Conservation (phyloP, 2,797 vertebrate species). For the Sebastes flavidus region DNA sequence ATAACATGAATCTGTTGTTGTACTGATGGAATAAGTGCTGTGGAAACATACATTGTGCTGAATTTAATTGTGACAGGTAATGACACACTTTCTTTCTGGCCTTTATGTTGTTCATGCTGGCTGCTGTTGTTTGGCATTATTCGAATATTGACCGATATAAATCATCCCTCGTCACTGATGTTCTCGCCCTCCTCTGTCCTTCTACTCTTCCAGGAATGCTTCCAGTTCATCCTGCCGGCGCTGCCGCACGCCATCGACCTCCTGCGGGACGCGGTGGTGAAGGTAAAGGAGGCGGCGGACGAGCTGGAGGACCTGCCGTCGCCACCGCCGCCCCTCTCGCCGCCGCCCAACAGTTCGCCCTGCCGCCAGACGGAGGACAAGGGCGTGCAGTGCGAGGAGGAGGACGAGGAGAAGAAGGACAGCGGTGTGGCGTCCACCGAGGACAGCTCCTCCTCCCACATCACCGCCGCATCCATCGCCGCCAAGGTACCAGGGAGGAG, state of each 20-base stretch:
- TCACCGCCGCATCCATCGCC: constrained; percentile 96
- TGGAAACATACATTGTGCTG: background rate
- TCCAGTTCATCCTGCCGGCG: constrained; percentile 99
- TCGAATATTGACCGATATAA: background rate
- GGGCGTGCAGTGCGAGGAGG: constrained; percentile 98
- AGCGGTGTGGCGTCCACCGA: constrained; percentile 98
- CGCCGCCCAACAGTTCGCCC: constrained; percentile 92
- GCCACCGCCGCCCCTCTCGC: constrained; percentile 96
- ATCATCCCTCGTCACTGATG: background rate
- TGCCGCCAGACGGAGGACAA: constrained; percentile 97
- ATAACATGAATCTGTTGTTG: background rate
- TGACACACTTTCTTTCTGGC: background rate
- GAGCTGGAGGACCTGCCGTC: constrained; percentile 98
- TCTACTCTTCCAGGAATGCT: constrained; percentile 90
- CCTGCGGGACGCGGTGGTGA: constrained; percentile 97
- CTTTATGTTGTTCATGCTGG: background rate
- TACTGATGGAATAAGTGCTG: background rate
- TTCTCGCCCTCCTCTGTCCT: background rate
- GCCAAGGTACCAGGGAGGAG: constrained; percentile 88
- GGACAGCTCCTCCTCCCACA: constrained; percentile 98
- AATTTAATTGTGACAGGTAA: background rate
- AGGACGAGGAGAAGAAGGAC: constrained; percentile 99
- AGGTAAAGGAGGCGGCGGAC: constrained; percentile 96
- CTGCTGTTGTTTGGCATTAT: background rate
- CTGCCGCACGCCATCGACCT: constrained; percentile 99